Evolutionary conservation across 2,888 invertebrate genomes (phyloP), one percentile per base, ranked within the genome.

Genomic region (Bombyx huttoni): DNA sequence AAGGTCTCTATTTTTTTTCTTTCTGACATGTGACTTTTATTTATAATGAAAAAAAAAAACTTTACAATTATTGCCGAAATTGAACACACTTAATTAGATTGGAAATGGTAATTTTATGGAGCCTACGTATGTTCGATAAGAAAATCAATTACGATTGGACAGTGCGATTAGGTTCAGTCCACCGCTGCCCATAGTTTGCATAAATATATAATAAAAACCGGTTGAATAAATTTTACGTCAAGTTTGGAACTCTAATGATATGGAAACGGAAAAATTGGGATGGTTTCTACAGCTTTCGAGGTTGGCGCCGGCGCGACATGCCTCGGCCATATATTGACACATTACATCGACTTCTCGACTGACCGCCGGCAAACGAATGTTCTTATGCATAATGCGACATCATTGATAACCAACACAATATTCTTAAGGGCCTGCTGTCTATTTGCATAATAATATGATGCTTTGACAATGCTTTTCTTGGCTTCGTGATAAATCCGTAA

Each of bases 181-280:
- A 68, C 64, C 67, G 62, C 62, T 62, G 68, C 65, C 64, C 65
- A 64, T 68, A 67, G 68, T 75, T 76, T 75, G 76, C 75, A 76
- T 77, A 77, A 72, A 75, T 71, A 69, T 64, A 70, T 72, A 65
- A 64, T 69, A 68, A 73, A 73, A 73, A 66, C 64, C 65, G 70
- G 69, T 68, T 64, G 62, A 67, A 69, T 70, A 68, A 63, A 70
- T 72, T 69, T 71, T 67, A 71, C 67, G 64, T 70, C 62, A 65
- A 63, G 69, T 65, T 67, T 64, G 63, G 65, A 61, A 68, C 64
- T 67, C 70, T 73, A 70, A 70, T 73, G 68, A 68, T 67, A 70
- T 73, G 69, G 64, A 73, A 68, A 67, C 65, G 65, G 65, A 73
- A 75, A 75, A 74, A 71, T 68, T 73, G 68, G 67, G 73, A 72